Percentiles rank a stretch among this genome's conserved stretches.
phyloP scores from a whole-genome alignment of 2,888 invertebrate species.

The Lasius fuliginosus region DNA sequence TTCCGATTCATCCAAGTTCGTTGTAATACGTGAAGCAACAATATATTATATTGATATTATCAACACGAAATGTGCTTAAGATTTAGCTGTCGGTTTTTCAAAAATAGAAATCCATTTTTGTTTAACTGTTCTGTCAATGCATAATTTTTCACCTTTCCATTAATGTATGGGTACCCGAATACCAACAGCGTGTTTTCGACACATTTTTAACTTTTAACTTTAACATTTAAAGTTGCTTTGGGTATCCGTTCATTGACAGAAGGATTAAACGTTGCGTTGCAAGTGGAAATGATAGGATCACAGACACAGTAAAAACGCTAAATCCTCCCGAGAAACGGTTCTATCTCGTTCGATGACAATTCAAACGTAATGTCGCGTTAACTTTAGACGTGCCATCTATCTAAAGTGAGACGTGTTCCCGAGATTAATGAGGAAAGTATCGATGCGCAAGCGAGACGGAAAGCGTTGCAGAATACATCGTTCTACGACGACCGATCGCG shows the following conservation, averaged over 20 bases:
- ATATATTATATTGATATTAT: not conserved
- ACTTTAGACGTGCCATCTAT: constrained; percentile 34
- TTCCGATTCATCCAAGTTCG: not conserved
- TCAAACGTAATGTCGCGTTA: constrained; percentile 44
- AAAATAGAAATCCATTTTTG: not conserved
- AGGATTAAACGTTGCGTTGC: not conserved
- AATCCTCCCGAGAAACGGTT: not conserved
- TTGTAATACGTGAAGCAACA: not conserved
- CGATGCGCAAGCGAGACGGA: constrained; percentile 25
- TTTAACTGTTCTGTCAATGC: too few species aligned
- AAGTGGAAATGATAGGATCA: constrained; percentile 7
- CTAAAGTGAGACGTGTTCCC: not conserved
- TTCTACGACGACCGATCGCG: constrained; percentile 57
- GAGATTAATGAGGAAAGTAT: constrained; percentile 52
- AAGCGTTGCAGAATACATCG: not conserved
- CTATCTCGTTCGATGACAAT: constrained; percentile 22
- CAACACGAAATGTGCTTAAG: not conserved
- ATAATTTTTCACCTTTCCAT: too few species aligned
- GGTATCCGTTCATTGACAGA: too few species aligned
- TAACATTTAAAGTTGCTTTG: too few species aligned
- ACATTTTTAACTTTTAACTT: too few species aligned
- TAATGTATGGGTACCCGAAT: too few species aligned
- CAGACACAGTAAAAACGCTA: not conserved
- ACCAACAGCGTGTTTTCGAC: too few species aligned
- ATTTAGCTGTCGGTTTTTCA: not conserved